These are phyloP conservation scores for Lineus longissimus DNA, from an alignment of 1,140 invertebrate genomes.

Conservation along the genomic window DNA sequence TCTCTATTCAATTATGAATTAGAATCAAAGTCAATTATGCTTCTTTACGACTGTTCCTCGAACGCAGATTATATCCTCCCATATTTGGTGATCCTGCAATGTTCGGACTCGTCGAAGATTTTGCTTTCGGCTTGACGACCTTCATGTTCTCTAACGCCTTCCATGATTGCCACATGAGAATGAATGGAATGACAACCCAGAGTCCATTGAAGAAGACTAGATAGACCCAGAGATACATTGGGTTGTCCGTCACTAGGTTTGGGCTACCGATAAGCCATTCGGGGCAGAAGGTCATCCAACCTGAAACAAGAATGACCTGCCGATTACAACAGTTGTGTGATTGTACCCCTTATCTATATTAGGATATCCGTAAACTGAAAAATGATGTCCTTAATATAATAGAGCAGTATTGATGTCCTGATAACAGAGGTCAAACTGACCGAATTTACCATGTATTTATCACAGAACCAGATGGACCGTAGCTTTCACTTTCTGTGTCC, in stretches of 20 bases:
- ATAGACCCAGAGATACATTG: conserved; percentile 45
- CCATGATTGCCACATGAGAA: conserved; percentile 42
- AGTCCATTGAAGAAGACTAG: conserved; percentile 48
- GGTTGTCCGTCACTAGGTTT: conserved; percentile 41
- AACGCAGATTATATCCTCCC: no score
- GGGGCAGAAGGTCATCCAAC: conserved; percentile 53
- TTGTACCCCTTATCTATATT: no score
- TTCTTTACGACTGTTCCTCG: no score
- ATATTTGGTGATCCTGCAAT: neutral
- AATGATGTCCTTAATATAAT: no score
- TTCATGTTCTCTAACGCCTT: neutral
- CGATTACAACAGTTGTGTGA: conserved; percentile 7
- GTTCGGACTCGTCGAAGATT: neutral
- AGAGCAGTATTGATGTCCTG: no score
- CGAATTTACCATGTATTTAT: no score
- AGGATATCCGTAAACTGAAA: no score
- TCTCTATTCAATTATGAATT: no score
- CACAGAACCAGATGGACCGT: no score
- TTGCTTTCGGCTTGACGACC: neutral
- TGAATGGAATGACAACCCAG: conserved; percentile 46
- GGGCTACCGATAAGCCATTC: conserved; percentile 47
- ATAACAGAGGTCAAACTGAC: no score
- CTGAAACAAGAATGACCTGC: conserved; percentile 23
- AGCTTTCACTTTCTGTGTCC: no score
- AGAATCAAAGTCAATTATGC: no score